Evolutionary conservation across 2,888 invertebrate species (phyloP).

Genomic region (Drosophila lacicola): DNA sequence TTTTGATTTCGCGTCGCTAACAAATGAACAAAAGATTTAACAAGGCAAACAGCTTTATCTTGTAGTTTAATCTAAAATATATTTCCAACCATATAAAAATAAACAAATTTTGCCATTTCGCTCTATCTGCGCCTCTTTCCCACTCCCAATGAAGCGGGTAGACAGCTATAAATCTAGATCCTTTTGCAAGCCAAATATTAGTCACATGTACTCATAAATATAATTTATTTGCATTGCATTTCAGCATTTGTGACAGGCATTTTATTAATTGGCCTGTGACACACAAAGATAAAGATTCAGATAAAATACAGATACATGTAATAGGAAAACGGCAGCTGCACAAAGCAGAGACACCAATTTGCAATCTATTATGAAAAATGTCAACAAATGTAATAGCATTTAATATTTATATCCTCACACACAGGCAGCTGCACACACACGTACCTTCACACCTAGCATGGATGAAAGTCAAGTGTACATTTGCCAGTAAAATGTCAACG

Average conservation of each 20-base stretch:
- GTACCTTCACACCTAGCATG: conserved; percentile 41
- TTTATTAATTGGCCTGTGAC: conserved; percentile 65
- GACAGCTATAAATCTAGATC: conserved; percentile 26
- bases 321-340: conserved; percentile 57
- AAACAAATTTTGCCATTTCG: background rate
- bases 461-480: conserved; percentile 58
- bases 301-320: conserved; percentile 1
- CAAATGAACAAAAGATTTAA: too few relatives aligned
- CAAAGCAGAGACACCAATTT: conserved; percentile 65
- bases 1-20: too few relatives aligned
- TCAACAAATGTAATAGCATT: conserved; percentile 57
- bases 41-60: too few relatives aligned
- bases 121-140: background rate
- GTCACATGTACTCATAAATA: conserved; percentile 37
- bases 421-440: background rate
- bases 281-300: conserved; percentile 7
- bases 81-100: too few relatives aligned
- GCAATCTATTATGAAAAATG: conserved; percentile 72
- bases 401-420: conserved; percentile 60
- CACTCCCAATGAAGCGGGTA: background rate
- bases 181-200: conserved; percentile 18
- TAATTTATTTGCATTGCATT: conserved; percentile 48
- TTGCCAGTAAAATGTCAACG: conserved; percentile 40
- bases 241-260: conserved; percentile 50
- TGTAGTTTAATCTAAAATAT: too few relatives aligned